Evolutionary conservation across 2,113 vertebrate species (phyloP), one percentile per base, ranked within the genome.

Genomic region (Litocranius walleri): DNA sequence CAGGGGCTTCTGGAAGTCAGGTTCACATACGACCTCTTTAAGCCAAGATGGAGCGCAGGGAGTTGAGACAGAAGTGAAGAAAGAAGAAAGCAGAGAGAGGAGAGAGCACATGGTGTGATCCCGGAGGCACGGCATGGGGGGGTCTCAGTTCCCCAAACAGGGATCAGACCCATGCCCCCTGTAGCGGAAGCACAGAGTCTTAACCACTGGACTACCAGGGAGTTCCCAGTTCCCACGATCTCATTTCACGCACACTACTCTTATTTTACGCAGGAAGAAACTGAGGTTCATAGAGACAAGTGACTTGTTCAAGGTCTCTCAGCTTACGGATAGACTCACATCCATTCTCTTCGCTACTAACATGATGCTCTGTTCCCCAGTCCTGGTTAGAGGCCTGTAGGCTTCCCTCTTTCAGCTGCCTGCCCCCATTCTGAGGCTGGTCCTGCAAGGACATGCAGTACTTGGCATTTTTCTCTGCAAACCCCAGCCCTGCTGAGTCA

Each of bases 401-500:
- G 27, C 27, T 19, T 12, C 25, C 25, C 85, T 15, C 19, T 29
- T n/a, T n/a, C 30, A 71, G 13, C 33, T 2, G 3, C 33, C 50
- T n/a, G 16, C 16, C 48, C 14, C 30, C 16, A 25, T 52, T 57
- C 43, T 9, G 13, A 92, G 50, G 57, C 67, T 54, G 27, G 45
- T 33, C 30, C 90, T 74, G 54, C 19, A 77, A 93, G 64, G 45
- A 95, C 52, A 90, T 36, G 14, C 6, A 30, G 15, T 12, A 8
- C 21, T 62, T n/a, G 17, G 71, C 13, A 25, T 50, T 94, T 97
- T 91, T 54, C 74, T 78, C 59, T 83, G 45, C 64, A 93, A 88
- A 62, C 10, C 84, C 71, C 80, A 87, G 50, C 29, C 61, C 71
- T 80, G 74, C 91, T 90, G 95, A 97, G 56, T 87, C 91, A 96